Conservation (phyloP, 2,797 vertebrate species). For the Argya squamiceps region DNA sequence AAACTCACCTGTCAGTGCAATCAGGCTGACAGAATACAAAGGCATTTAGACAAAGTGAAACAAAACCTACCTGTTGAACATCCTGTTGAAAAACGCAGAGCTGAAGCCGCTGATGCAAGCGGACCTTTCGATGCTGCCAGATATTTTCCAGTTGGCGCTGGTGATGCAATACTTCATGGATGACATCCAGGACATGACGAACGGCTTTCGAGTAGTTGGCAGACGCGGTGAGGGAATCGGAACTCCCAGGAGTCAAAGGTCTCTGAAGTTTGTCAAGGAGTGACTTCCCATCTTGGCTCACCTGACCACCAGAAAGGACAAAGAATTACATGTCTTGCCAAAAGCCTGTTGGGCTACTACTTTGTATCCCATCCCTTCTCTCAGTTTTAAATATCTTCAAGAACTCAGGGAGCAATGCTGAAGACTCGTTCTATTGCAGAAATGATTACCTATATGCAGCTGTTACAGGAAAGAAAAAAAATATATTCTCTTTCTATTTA, state of each 20-base stretch:
- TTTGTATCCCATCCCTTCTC: neutral
- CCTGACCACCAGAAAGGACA: constrained; percentile 69
- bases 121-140: constrained; percentile 98
- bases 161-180: constrained; percentile 96
- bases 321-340: neutral
- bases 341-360: neutral
- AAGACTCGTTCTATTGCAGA: neutral
- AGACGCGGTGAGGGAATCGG: constrained; percentile 91
- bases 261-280: constrained; percentile 95
- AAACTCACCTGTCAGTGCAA: neutral
- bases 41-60: neutral
- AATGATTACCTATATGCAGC: neutral
- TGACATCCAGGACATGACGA: constrained; percentile 93
- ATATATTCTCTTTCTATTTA: neutral
- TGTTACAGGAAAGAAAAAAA: neutral
- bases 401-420: neutral
- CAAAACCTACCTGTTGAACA: constrained; percentile 88
- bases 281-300: constrained; percentile 97
- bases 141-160: constrained; percentile 97
- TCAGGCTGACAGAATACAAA: neutral
- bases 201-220: constrained; percentile 98
- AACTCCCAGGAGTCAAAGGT: constrained; percentile 92
- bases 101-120: constrained; percentile 94
- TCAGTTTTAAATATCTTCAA: neutral
- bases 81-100: constrained; percentile 98